A percentile compares a stretch with the other conserved stretches of the same genome.
phyloP scores from a whole-genome alignment of 2,888 invertebrate species.

The Geophilus truncorum region DNA sequence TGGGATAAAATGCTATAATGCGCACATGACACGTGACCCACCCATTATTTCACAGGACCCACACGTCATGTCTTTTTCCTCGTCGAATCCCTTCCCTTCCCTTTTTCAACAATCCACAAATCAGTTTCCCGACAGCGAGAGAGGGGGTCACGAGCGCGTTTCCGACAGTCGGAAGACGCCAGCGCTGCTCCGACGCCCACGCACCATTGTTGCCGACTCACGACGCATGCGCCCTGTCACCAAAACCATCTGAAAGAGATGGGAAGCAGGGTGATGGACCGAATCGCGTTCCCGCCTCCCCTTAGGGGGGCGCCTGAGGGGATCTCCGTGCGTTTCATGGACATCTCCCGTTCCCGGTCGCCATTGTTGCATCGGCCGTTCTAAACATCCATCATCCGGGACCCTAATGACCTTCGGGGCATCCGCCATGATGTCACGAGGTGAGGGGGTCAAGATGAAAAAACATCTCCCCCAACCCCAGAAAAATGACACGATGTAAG shows the following conservation, averaged over 20 bases:
- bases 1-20: too few relatives aligned
- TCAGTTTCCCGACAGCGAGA: not conserved
- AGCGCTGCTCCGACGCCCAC: slow-evolving; percentile 16
- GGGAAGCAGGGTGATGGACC: slow-evolving; percentile 15
- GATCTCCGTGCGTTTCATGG: slow-evolving; percentile 3
- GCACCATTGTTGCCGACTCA: slow-evolving; percentile 19
- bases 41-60: not conserved
- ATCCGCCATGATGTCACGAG: slow-evolving; percentile 27
- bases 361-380: not conserved
- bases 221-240: slow-evolving; percentile 13
- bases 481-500: not conserved
- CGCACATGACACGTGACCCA: not conserved
- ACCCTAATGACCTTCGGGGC: slow-evolving; percentile 1
- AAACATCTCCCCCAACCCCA: not conserved
- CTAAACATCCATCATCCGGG: slow-evolving; percentile 13
- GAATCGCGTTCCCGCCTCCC: slow-evolving; percentile 20
- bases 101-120: slow-evolving; percentile 2
- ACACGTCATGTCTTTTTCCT: not conserved
- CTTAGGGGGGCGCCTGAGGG: not conserved
- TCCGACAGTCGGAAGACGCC: slow-evolving; percentile 23
- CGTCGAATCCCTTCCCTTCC: not conserved
- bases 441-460: slow-evolving; percentile 25
- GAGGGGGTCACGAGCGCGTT: slow-evolving; percentile 22
- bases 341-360: not conserved
- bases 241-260: slow-evolving; percentile 2